Evolutionary conservation across 2,797 vertebrate genomes (phyloP).

Genomic region (Melopsittacus undulatus): DNA sequence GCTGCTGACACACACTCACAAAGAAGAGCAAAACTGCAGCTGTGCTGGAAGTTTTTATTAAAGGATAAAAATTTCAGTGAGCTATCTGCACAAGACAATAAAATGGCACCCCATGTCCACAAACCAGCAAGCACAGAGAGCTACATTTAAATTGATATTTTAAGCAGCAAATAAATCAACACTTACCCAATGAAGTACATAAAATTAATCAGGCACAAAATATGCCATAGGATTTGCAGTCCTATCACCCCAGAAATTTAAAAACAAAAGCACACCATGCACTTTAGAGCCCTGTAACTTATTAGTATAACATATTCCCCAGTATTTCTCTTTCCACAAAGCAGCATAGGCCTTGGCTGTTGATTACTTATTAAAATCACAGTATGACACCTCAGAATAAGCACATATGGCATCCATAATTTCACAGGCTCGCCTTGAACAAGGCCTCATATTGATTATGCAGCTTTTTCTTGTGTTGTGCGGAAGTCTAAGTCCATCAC

Average conservation of each 20-base stretch:
- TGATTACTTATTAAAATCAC: conserved; percentile 40
- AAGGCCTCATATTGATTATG: not conserved
- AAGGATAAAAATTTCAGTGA: not conserved
- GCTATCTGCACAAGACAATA: conserved; percentile 10
- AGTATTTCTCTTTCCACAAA: not conserved
- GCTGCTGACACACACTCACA: not conserved
- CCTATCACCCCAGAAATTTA: conserved; percentile 11
- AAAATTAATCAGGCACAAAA: conserved; percentile 39
- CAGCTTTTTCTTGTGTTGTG: not conserved
- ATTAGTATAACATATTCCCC: not conserved
- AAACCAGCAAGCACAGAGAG: not conserved
- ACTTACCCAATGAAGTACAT: not conserved
- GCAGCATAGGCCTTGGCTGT: not conserved
- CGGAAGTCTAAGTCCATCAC: not conserved
- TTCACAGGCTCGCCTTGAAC: not conserved
- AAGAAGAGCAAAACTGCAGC: not conserved
- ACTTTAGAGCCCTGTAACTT: not conserved
- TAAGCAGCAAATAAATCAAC: conserved; percentile 41
- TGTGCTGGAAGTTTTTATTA: not conserved
- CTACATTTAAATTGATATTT: conserved; percentile 36
- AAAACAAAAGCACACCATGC: not conserved
- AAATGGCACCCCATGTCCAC: conserved; percentile 33
- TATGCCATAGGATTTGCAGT: not conserved
- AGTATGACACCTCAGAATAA: not conserved
- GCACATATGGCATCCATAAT: not conserved